A percentile compares a stretch with the other conserved stretches of the same genome.
phyloP scores from a whole-genome alignment of 2,888 invertebrate genomes.

The Nomada hirtipes region DNA sequence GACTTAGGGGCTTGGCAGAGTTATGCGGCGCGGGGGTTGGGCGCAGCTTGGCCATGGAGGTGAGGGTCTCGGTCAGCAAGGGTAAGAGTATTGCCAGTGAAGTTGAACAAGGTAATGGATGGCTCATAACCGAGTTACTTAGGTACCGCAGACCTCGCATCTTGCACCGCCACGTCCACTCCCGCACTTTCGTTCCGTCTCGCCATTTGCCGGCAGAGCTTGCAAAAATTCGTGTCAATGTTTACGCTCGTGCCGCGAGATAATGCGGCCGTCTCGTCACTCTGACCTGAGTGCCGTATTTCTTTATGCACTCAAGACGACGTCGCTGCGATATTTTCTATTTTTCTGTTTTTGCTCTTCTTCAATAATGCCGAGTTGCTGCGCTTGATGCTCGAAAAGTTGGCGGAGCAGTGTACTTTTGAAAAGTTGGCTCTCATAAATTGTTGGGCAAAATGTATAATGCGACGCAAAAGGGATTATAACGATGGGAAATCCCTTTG shows the following conservation, averaged over 20 bases:
- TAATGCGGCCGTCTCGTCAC: slow-evolving; percentile 25
- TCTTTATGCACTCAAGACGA: background rate
- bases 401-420: too few relatives aligned
- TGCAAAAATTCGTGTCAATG: slow-evolving; percentile 62
- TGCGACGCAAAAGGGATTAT: too few relatives aligned
- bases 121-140: slow-evolving; percentile 78
- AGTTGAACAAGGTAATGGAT: slow-evolving; percentile 77
- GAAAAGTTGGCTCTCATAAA: too few relatives aligned
- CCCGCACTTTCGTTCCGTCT: background rate
- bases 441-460: background rate
- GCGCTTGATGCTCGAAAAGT: too few relatives aligned
- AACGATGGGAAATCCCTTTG: too few relatives aligned
- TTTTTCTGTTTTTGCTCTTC: too few relatives aligned
- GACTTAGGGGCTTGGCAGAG: slow-evolving; percentile 68
- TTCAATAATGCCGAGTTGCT: too few relatives aligned
- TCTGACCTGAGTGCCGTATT: background rate
- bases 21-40: slow-evolving; percentile 58
- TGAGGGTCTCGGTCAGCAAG: slow-evolving; percentile 52
- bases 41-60: slow-evolving; percentile 17
- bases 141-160: slow-evolving; percentile 61
- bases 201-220: background rate
- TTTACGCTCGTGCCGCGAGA: slow-evolving; percentile 39
- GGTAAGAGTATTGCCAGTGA: slow-evolving; percentile 63
- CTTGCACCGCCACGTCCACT: slow-evolving; percentile 46
- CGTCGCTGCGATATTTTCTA: too few relatives aligned